These are phyloP conservation scores for Acheta domesticus DNA, from an alignment of 2,888 invertebrate genomes.

Conservation along the genomic window DNA sequence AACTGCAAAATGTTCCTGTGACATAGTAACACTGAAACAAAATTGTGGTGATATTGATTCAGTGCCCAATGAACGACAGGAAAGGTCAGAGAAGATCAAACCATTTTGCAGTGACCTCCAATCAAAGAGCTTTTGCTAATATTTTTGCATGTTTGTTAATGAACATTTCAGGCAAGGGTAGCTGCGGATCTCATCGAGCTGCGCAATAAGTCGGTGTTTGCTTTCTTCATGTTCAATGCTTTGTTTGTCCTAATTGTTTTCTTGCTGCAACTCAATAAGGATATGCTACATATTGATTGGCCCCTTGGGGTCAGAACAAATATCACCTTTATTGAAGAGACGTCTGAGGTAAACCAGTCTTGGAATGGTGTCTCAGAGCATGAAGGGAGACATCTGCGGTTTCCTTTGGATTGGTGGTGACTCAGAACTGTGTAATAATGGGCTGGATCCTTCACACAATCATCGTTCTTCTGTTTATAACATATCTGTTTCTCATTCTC, in stretches of 20 bases:
- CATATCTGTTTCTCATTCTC: conserved; percentile 4
- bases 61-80: neutral
- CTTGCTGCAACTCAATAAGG: conserved; percentile 98
- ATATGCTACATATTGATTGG: conserved; percentile 96
- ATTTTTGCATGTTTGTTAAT: conserved; percentile 23
- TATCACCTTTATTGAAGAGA: conserved; percentile 89
- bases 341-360: conserved; percentile 70
- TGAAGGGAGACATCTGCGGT: conserved; percentile 9
- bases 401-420: conserved; percentile 11
- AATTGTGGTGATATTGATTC: too few relatives aligned
- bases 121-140: conserved; percentile 19
- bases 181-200: conserved; percentile 89
- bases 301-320: conserved; percentile 93
- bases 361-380: neutral
- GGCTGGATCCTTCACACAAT: conserved; percentile 20
- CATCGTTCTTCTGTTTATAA: conserved; percentile 12
- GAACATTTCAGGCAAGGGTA: conserved; percentile 72
- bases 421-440: conserved; percentile 23
- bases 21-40: neutral
- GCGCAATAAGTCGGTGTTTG: conserved; percentile 95
- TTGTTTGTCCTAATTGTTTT: conserved; percentile 98
- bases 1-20: neutral
- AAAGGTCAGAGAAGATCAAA: neutral
- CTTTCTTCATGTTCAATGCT: conserved; percentile 99
- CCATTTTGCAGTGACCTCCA: conserved; percentile 4